Base-by-base conservation (phyloP, 2,888 invertebrate genomes). In the Dermolepida albohirtum region DNA sequence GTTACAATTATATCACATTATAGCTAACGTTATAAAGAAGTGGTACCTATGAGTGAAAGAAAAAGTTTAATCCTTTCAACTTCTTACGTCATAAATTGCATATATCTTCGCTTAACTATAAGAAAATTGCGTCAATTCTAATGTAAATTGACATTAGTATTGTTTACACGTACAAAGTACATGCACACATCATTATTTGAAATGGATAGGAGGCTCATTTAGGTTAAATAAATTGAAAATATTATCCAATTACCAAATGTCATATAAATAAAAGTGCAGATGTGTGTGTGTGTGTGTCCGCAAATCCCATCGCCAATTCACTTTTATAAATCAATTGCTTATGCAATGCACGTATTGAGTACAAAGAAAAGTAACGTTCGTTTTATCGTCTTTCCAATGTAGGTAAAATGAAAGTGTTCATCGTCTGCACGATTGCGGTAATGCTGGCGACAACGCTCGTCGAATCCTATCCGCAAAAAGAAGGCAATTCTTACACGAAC, bases 401-500 rank as follows among this genome's bases (percentile, higher is more conserved):
- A 62, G 63, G 47, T 52, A 75, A 74, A 72, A 84, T 83, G 84
- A 83, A 80, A 72, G 72, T 71, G 57, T 71, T 74, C 66, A 69
- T 79, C 49, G 74, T 79, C 67, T 78, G 84, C 70, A 80, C 86
- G 71, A 75, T 87, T 76, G 82, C 85, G 11, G 17, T 16, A 47
- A 16, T 62, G 72, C 74, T 86, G 73, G 83, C 87, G 34, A 34
- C 34, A 76, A 86, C 86, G 67, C 78, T 84, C 49, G 86, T 81
- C 55, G 78, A 83, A 11, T 89, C 89, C 14, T 87, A 86, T 64
- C 92, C 92, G 2, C 89, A 90, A 80, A 89, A 93, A 74, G 94
- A 94, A 80, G 95, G 95, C 0, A 90, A 91, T 50, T 89, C 90
- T 68, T 94, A 93, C 85, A 91, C 92, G 77, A 91, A 92, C 78